phyloP scores from a whole-genome alignment of 2,113 vertebrate species.

The Nibea albiflora region DNA sequence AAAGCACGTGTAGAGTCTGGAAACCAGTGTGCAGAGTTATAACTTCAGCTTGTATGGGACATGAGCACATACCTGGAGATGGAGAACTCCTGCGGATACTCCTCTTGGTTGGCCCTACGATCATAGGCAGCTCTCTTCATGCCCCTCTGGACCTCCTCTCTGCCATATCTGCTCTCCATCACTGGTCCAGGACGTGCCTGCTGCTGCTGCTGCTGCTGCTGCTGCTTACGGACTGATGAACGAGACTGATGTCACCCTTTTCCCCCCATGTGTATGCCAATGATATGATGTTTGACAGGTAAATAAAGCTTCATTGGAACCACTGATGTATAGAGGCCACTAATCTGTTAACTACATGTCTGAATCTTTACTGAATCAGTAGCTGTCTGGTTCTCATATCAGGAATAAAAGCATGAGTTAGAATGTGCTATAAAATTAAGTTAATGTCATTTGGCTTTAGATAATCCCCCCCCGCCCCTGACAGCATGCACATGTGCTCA shows the following conservation, averaged over 20 bases:
- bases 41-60: background rate
- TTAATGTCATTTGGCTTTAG: background rate
- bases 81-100: conserved; percentile 75
- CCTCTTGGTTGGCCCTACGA: conserved; percentile 65
- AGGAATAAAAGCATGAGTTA: background rate
- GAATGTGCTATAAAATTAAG: background rate
- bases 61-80: conserved; percentile 80
- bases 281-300: background rate
- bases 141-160: conserved; percentile 74
- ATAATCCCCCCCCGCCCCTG: background rate
- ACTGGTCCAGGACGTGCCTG: conserved; percentile 67
- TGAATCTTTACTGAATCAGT: background rate
- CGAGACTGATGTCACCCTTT: background rate
- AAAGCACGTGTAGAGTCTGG: background rate
- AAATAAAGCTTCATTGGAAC: background rate
- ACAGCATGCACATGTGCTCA: conserved; percentile 30
- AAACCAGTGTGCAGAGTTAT: background rate
- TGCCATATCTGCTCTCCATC: conserved; percentile 69
- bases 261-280: background rate
- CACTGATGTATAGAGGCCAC: background rate
- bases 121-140: conserved; percentile 78
- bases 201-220: conserved; percentile 56
- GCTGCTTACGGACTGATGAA: conserved; percentile 77
- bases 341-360: too few species aligned
- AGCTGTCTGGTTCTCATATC: background rate